Percentiles rank a stretch among this genome's conserved stretches.
Evolutionary conservation across 2,888 invertebrate species (phyloP).

Genomic region (Miltochrista miniata): DNA sequence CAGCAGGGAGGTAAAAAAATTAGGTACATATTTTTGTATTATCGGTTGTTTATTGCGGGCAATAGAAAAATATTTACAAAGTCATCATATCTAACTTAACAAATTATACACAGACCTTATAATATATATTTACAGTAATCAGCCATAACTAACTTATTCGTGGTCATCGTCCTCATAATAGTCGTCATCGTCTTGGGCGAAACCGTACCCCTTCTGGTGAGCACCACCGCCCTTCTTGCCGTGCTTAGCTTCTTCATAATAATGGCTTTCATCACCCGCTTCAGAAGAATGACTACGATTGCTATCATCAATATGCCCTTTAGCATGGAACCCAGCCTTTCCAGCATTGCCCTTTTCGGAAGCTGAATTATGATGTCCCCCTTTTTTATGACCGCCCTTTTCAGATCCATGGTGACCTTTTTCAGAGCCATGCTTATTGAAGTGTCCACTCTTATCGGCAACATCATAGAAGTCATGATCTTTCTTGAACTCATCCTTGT

Average conservation of each 20-base stretch:
- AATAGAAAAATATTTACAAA: constrained; percentile 65
- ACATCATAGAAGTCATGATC: constrained; percentile 91
- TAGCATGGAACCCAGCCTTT: constrained; percentile 82
- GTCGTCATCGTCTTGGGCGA: constrained; percentile 60
- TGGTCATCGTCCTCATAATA: constrained; percentile 49
- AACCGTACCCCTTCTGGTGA: constrained; percentile 75
- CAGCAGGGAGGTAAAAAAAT: no score
- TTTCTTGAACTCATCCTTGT: constrained; percentile 91
- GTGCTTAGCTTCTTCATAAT: constrained; percentile 80
- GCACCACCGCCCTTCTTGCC: constrained; percentile 79
- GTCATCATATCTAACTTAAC: constrained; percentile 71
- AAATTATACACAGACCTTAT: constrained; percentile 63
- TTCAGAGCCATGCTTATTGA: constrained; percentile 84
- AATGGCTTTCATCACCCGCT: constrained; percentile 81
- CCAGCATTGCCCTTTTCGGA: constrained; percentile 79
- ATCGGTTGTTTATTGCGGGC: constrained; percentile 32
- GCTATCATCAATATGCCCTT: constrained; percentile 80
- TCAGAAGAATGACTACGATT: constrained; percentile 83
- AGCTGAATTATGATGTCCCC: constrained; percentile 79
- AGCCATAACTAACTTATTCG: constrained; percentile 29
- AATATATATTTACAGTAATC: constrained; percentile 58
- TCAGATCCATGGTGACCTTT: constrained; percentile 81
- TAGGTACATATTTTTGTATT: no score
- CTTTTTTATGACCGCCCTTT: constrained; percentile 83
- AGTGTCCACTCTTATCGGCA: constrained; percentile 86